These are phyloP conservation scores for Neotragus pygmaeus DNA, from an alignment of 2,113 vertebrate genomes.

Conservation along the genomic window DNA sequence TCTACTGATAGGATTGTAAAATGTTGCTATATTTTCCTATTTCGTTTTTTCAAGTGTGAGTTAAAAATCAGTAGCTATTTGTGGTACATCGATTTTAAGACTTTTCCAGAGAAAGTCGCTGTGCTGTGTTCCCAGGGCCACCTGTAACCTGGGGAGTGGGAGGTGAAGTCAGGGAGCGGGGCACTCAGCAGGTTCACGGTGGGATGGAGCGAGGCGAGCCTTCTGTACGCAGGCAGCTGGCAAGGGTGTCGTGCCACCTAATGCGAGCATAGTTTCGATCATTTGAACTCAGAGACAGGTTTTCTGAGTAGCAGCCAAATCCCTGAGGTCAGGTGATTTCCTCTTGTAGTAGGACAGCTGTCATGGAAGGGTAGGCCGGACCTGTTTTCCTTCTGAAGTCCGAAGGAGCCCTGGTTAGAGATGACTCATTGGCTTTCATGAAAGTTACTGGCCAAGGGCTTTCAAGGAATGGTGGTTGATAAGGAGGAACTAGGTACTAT, in stretches of 20 bases:
- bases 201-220: neutral
- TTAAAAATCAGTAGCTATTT: neutral
- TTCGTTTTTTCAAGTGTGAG: neutral
- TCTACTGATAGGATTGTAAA: neutral
- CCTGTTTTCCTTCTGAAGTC: constrained; percentile 41
- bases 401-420: constrained; percentile 28
- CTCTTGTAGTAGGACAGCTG: neutral
- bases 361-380: neutral
- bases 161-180: neutral
- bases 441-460: constrained; percentile 49
- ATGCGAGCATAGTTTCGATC: neutral
- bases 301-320: neutral
- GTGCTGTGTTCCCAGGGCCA: neutral
- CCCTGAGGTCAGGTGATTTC: constrained; percentile 39
- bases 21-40: neutral
- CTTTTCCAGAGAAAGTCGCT: neutral
- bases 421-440: constrained; percentile 41
- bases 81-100: neutral
- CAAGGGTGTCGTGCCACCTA: neutral
- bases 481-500: constrained; percentile 58
- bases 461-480: constrained; percentile 61
- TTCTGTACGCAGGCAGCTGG: neutral
- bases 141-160: neutral
- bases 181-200: neutral
- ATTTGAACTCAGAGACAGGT: neutral